Evolutionary conservation across 2,113 vertebrate species (phyloP).

Genomic region (Spermophilus dauricus): DNA sequence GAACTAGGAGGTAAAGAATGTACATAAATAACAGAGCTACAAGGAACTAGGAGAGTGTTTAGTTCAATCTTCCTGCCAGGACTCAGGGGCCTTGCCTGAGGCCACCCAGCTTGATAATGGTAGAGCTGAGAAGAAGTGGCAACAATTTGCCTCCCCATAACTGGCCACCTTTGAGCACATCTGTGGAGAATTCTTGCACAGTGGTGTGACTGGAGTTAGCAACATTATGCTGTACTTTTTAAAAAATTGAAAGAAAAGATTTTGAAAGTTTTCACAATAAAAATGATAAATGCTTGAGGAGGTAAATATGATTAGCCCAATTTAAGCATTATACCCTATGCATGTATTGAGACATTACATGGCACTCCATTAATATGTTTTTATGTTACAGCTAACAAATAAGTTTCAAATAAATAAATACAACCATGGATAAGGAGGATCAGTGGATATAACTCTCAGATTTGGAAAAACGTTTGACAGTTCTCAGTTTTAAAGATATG

Average conservation of each 20-base stretch:
- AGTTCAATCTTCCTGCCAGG: neutral
- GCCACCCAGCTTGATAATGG: neutral
- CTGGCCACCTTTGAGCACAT: neutral
- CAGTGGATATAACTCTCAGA: neutral
- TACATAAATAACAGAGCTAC: neutral
- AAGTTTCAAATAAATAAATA: neutral
- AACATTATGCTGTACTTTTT: neutral
- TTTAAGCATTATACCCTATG: neutral
- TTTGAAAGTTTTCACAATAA: neutral
- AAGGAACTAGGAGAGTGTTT: neutral
- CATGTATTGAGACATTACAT: neutral
- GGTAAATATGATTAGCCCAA: neutral
- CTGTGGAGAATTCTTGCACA: neutral
- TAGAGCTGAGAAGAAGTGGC: neutral
- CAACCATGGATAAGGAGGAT: neutral
- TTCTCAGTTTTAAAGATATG: neutral
- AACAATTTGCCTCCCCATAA: neutral
- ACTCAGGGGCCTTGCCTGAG: neutral
- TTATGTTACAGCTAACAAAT: neutral
- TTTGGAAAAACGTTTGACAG: neutral
- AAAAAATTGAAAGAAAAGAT: neutral
- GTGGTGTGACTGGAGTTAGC: neutral
- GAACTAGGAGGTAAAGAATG: neutral
- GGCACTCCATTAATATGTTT: neutral
- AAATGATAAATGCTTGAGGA: neutral